These are phyloP conservation scores for Ophion obscuratus DNA, from an alignment of 2,888 invertebrate genomes.

Conservation along the genomic window DNA sequence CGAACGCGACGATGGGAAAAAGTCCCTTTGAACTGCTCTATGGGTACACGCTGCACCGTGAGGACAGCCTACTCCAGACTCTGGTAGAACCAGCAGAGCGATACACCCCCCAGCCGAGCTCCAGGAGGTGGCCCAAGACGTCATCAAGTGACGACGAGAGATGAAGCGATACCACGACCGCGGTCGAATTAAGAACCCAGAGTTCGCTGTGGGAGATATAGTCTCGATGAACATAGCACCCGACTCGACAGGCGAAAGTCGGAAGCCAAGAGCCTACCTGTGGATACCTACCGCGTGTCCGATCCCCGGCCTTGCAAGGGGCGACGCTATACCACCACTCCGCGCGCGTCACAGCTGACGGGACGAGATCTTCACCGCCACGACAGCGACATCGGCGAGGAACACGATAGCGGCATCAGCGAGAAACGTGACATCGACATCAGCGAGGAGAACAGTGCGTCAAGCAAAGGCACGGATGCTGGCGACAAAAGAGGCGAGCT, in stretches of 20 bases:
- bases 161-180: not conserved
- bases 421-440: too few relatives aligned
- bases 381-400: too few relatives aligned
- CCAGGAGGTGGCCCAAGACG: not conserved
- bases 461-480: too few relatives aligned
- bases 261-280: not conserved
- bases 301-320: not conserved
- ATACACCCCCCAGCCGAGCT: not conserved
- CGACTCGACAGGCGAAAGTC: not conserved
- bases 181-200: not conserved
- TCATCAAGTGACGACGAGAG: not conserved
- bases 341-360: not conserved
- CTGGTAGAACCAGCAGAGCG: not conserved
- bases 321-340: not conserved
- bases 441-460: too few relatives aligned
- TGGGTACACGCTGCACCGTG: not conserved
- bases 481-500: too few relatives aligned
- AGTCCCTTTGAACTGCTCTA: constrained; percentile 4
- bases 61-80: not conserved
- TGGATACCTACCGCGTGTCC: not conserved
- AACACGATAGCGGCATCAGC: too few relatives aligned
- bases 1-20: not conserved
- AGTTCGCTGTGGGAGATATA: not conserved
- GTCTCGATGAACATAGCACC: not conserved
- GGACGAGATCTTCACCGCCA: not conserved